These are phyloP conservation scores for Agonum fuliginosum DNA, from an alignment of 2,888 invertebrate genomes.

Conservation along the genomic window DNA sequence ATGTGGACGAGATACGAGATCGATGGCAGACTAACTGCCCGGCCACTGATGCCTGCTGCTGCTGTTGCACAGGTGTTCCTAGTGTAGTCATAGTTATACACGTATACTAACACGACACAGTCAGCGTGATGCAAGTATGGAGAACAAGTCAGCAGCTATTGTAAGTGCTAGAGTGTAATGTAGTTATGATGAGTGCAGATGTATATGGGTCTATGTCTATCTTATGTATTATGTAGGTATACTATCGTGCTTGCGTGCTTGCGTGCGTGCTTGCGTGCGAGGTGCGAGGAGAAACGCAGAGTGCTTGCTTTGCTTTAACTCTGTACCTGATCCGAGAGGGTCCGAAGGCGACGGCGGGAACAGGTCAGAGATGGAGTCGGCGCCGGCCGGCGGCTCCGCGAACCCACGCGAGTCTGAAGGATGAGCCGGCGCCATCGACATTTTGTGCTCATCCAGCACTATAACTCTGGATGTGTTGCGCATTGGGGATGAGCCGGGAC, in stretches of 20 bases:
- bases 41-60: too few relatives aligned
- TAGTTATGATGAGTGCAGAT: neutral
- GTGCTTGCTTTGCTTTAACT: neutral
- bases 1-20: constrained; percentile 60
- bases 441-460: constrained; percentile 70
- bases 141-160: neutral
- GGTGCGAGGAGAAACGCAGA: constrained; percentile 14
- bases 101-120: neutral
- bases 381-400: constrained; percentile 67
- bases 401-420: constrained; percentile 70
- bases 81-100: neutral
- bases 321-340: constrained; percentile 72
- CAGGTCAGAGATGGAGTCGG: constrained; percentile 69
- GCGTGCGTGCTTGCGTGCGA: constrained; percentile 55
- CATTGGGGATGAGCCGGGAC: constrained; percentile 64
- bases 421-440: constrained; percentile 69
- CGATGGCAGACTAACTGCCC: constrained; percentile 47
- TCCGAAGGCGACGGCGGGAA: constrained; percentile 72
- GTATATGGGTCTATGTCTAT: neutral
- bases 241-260: constrained; percentile 25
- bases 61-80: constrained; percentile 46
- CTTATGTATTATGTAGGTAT: too few relatives aligned
- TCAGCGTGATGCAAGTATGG: neutral
- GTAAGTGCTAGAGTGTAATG: neutral
- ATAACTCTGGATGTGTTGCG: constrained; percentile 70